These are phyloP conservation scores for Ochotona curzoniae DNA, from an alignment of 2,113 vertebrate genomes.

Conservation along the genomic window DNA sequence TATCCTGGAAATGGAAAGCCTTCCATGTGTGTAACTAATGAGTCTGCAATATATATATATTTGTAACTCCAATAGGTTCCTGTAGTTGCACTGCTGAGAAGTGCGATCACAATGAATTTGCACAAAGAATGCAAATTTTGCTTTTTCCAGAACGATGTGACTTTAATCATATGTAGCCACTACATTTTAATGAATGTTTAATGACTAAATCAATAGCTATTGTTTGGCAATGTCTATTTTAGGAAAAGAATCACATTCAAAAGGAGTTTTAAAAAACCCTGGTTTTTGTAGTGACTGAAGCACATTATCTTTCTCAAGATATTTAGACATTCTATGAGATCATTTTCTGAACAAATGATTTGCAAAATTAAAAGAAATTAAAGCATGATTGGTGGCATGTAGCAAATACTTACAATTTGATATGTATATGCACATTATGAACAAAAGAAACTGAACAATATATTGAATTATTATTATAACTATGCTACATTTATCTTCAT, in stretches of 20 bases:
- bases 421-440: constrained; percentile 82
- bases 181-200: constrained; percentile 82
- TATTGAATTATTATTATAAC: constrained; percentile 22
- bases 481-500: constrained; percentile 51
- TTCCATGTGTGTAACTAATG: constrained; percentile 21
- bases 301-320: constrained; percentile 80
- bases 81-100: not conserved
- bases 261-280: constrained; percentile 64
- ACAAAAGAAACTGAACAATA: constrained; percentile 79
- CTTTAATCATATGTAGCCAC: constrained; percentile 72
- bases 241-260: constrained; percentile 76
- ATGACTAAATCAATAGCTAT: constrained; percentile 74
- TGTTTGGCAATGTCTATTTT: constrained; percentile 73
- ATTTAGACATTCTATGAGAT: constrained; percentile 72
- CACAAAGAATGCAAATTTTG: constrained; percentile 58
- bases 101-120: not conserved
- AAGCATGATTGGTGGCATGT: constrained; percentile 82
- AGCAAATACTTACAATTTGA: constrained; percentile 82
- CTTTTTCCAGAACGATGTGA: constrained; percentile 52
- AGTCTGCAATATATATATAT: not conserved
- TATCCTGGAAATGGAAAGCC: not conserved
- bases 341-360: constrained; percentile 84
- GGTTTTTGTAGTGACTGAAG: constrained; percentile 80
- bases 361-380: constrained; percentile 81
- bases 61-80: not conserved